phyloP scores from a whole-genome alignment of 2,888 invertebrate species.

The Trichopria drosophilae region DNA sequence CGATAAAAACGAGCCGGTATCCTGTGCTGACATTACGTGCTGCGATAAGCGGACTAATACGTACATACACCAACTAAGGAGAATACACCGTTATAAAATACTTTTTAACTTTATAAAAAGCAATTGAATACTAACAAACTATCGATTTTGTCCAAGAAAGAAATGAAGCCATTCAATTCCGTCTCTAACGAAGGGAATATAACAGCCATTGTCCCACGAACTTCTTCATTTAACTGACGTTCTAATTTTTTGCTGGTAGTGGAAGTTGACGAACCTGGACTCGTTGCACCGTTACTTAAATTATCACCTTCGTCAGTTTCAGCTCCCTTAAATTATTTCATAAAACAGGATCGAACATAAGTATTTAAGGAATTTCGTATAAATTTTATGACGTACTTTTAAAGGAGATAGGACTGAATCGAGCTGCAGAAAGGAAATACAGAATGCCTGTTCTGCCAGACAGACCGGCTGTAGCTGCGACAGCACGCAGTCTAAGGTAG shows the following conservation, averaged over 20 bases:
- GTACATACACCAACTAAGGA: conserved; percentile 85
- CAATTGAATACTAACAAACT: conserved; percentile 74
- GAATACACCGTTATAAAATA: conserved; percentile 9
- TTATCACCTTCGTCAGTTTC: conserved; percentile 49
- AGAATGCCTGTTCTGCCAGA: conserved; percentile 93
- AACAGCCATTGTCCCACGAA: conserved; percentile 83
- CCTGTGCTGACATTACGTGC: conserved; percentile 89
- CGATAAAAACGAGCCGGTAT: conserved; percentile 82
- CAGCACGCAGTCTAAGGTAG: conserved; percentile 81
- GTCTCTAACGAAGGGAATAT: conserved; percentile 87
- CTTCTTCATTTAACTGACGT: conserved; percentile 76
- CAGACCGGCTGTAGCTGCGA: conserved; percentile 89
- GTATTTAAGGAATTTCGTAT: conserved; percentile 2
- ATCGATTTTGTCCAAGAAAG: conserved; percentile 84
- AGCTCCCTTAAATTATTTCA: conserved; percentile 26
- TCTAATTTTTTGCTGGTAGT: conserved; percentile 62
- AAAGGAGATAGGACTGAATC: conserved; percentile 60
- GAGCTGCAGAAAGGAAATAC: conserved; percentile 87
- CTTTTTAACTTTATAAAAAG: background rate
- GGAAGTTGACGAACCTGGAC: conserved; percentile 50
- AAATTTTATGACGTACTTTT: conserved; percentile 41
- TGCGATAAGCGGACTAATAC: conserved; percentile 88
- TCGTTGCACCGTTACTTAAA: conserved; percentile 47
- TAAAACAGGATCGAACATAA: too few species aligned
- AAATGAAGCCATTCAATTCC: conserved; percentile 83